These are phyloP conservation scores for Dasypolia templi DNA, from an alignment of 2,888 invertebrate species.

Conservation along the genomic window DNA sequence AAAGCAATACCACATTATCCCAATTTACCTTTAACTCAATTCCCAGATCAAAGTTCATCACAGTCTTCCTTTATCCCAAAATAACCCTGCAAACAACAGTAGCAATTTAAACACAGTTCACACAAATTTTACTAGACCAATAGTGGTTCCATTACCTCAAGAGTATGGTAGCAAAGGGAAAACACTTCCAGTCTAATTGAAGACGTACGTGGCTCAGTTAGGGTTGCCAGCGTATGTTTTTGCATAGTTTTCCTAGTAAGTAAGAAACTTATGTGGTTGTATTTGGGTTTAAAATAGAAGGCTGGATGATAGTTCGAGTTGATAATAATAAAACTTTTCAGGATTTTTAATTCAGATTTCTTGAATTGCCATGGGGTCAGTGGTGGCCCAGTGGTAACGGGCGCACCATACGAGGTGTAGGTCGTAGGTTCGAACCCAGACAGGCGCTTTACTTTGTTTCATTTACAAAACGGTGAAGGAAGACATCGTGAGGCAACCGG, in stretches of 20 bases:
- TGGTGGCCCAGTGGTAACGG: too few species aligned
- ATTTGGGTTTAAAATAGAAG: background rate
- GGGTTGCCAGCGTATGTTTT: slow-evolving; percentile 33
- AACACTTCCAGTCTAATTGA: slow-evolving; percentile 59
- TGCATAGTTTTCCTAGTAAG: background rate
- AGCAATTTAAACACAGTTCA: slow-evolving; percentile 51
- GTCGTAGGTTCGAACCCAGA: too few species aligned
- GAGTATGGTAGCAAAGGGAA: slow-evolving; percentile 57
- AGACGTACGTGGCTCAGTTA: slow-evolving; percentile 50
- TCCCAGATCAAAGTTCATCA: background rate
- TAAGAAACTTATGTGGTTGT: background rate
- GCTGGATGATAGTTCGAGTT: background rate
- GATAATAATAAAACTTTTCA: background rate
- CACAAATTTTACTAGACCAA: slow-evolving; percentile 56
- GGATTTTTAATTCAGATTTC: too few species aligned
- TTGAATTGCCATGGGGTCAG: too few species aligned
- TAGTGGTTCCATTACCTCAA: slow-evolving; percentile 59
- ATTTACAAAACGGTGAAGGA: too few species aligned
- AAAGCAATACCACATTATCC: background rate
- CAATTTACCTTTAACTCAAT: background rate
- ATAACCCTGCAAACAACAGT: slow-evolving; percentile 15
- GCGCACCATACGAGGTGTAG: too few species aligned
- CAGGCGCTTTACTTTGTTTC: too few species aligned
- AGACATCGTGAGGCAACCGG: too few species aligned
- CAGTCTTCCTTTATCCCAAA: background rate